Base-by-base conservation (phyloP, 2,888 invertebrate genomes). In the Sphaerophoria taeniata region DNA sequence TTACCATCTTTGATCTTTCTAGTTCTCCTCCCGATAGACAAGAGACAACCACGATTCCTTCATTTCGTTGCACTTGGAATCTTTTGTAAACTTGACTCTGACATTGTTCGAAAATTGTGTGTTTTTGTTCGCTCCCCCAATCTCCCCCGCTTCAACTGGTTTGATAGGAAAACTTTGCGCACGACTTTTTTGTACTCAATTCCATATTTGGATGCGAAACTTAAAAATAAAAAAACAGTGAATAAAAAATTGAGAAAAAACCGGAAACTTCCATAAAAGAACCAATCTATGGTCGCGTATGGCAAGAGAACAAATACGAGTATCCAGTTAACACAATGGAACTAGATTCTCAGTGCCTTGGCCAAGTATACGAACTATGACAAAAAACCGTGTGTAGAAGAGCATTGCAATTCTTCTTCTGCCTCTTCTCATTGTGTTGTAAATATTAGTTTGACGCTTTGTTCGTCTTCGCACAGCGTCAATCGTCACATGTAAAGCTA, bases 211-310 rank as follows among this genome's bases (percentile, higher is more conserved):
- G 84, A 69, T 31, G 14, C 7, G 43, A 78, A 76, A 55, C 53
- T 60, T 67, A 61, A 33, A 3, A 31, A 47, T 2, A 12, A 67
- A 72, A 76, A 70, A 61, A 71, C 71, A 75, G 72, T n/a, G n/a
- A 47, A 47, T 47, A 47, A 14, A 58, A 39, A 58, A 14, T 24
- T 24, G 24, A 24, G 24, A 56, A 43, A 74, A 78, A 78, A 84
- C 67, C 69, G 80, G 75, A 84, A 80, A 84, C 74, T 39, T 51
- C 75, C 80, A 76, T 84, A 84, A 84, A 14, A 78, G 73, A 72
- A 34, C 14, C 49, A 56, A 74, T 47, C 33, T 63, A 45, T 49
- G 14, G 12, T 47, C 67, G 67, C 47, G 39, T 67, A 53, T 67
- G 39, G 51, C 39, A 39, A 31, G 24, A 24, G 24, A 24, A 24